Evolutionary conservation across 64 coral and sea anemone species (phyloP).

Genomic region (Orbicella faveolata): DNA sequence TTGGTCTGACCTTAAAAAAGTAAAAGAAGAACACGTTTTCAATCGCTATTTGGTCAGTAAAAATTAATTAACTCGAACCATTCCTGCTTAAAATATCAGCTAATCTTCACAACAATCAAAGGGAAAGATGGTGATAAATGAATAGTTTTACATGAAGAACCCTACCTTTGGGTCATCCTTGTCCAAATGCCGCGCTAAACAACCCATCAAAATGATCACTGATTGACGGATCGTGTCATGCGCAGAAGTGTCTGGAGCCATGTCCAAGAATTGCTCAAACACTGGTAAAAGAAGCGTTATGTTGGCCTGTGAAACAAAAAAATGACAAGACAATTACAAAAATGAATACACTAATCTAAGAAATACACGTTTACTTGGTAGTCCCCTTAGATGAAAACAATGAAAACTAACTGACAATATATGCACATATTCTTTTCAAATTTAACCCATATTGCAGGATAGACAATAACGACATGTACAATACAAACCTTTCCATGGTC

Average conservation of each 20-base stretch:
- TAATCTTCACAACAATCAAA: background rate
- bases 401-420: no score
- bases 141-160: background rate
- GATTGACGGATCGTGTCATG: conserved; percentile 94
- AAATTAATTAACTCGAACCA: background rate
- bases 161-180: conserved; percentile 93
- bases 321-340: background rate
- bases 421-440: no score
- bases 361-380: no score
- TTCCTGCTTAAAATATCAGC: background rate
- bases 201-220: conserved; percentile 97
- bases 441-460: no score
- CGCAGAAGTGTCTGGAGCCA: conserved; percentile 75
- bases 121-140: background rate
- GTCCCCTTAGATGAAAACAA: no score
- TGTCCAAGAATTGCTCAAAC: conserved; percentile 92
- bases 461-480: background rate
- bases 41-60: background rate
- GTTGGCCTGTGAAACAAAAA: conserved; percentile 59
- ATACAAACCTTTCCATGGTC: conserved; percentile 84
- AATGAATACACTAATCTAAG: background rate
- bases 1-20: conserved; percentile 82
- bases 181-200: conserved; percentile 89
- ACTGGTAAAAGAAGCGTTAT: conserved; percentile 72
- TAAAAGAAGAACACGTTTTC: background rate